phyloP scores from a whole-genome alignment of 2,797 vertebrate species.

The Chaunax sp. region DNA sequence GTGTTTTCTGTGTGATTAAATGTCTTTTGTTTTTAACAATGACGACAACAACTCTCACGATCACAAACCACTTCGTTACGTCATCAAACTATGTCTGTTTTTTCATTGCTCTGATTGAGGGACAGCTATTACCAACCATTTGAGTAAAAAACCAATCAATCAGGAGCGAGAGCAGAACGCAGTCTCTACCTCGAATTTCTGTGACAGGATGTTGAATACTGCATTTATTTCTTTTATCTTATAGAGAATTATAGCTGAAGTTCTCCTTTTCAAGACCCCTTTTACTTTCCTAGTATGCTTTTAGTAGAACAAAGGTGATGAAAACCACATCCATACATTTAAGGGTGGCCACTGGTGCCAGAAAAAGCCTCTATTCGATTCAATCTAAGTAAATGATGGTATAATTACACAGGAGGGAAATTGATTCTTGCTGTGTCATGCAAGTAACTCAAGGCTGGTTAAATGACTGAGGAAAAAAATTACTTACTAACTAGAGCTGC shows the following conservation, averaged over 20 bases:
- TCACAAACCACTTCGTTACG: too few relatives aligned
- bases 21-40: too few relatives aligned
- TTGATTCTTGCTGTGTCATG: constrained; percentile 76
- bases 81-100: too few relatives aligned
- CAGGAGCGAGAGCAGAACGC: neutral
- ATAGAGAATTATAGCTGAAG: neutral
- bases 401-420: constrained; percentile 74
- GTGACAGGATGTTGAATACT: neutral
- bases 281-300: constrained; percentile 8
- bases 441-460: constrained; percentile 77
- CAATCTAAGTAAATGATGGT: constrained; percentile 75
- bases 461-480: constrained; percentile 59
- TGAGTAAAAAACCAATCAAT: neutral
- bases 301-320: constrained; percentile 29
- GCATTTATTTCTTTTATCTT: constrained; percentile 12
- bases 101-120: too few relatives aligned
- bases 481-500: constrained; percentile 55
- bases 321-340: constrained; percentile 49
- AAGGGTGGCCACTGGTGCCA: constrained; percentile 43
- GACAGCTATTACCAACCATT: too few relatives aligned
- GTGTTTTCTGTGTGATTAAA: too few relatives aligned
- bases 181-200: neutral
- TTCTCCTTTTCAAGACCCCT: constrained; percentile 13
- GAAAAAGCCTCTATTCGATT: constrained; percentile 66
- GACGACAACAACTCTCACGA: too few relatives aligned